Conservation (phyloP, 2,113 vertebrate genomes). For the Tenrec ecaudatus region DNA sequence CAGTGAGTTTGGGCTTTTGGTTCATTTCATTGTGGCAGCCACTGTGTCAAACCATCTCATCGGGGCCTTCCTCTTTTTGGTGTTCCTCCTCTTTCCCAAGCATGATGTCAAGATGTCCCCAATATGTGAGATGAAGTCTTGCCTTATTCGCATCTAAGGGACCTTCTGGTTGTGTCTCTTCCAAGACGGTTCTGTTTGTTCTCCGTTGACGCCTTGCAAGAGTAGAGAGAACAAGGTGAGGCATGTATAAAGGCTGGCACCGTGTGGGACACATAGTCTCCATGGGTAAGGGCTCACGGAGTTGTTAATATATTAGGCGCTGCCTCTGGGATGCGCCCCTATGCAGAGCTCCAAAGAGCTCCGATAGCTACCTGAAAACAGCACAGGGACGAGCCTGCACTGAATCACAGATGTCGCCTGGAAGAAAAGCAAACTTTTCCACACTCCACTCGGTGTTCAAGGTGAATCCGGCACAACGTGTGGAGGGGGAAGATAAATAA, state of each 20-base stretch:
- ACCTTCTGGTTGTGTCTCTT: too few species aligned
- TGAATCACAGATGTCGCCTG: neutral
- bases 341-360: neutral
- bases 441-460: constrained; percentile 41
- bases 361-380: neutral
- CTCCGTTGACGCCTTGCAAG: fast-evolving
- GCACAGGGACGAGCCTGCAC: fast-evolving
- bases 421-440: neutral
- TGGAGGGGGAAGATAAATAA: neutral
- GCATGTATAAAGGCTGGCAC: neutral
- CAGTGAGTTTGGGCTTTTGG: too few species aligned
- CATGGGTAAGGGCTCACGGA: neutral
- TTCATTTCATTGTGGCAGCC: too few species aligned
- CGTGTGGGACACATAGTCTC: too few species aligned
- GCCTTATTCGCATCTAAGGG: too few species aligned
- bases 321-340: neutral
- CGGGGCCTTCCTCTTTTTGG: too few species aligned
- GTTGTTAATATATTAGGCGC: fast-evolving
- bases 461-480: constrained; percentile 7
- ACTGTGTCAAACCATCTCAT: too few species aligned
- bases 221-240: fast-evolving
- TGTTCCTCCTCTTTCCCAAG: too few species aligned
- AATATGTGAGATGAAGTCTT: too few species aligned
- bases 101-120: too few species aligned
- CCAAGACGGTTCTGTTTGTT: too few species aligned